A percentile compares a stretch with the other conserved stretches of the same genome.
Conservation (phyloP, 2,888 invertebrate genomes). For the Drosophila buzzatii region DNA sequence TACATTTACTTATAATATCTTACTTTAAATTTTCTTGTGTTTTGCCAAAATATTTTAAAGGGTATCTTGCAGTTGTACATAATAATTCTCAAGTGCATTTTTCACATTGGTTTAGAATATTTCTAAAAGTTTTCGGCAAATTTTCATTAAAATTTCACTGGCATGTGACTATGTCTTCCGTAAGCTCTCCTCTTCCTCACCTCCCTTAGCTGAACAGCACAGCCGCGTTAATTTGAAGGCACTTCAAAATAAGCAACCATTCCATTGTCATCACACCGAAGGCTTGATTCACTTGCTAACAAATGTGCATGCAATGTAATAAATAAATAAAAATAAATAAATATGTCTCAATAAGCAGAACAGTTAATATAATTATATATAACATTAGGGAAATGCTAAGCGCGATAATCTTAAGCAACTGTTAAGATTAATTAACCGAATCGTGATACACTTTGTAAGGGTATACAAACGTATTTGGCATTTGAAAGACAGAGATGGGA, state of each 20-base stretch:
- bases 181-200: neutral
- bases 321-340: neutral
- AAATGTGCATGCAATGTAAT: neutral
- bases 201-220: neutral
- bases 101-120: slow-evolving; percentile 11
- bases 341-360: neutral
- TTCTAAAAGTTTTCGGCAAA: slow-evolving; percentile 41
- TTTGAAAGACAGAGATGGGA: slow-evolving; percentile 12
- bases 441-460: neutral
- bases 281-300: neutral
- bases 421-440: neutral
- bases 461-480: slow-evolving; percentile 40
- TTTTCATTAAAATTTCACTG: slow-evolving; percentile 29
- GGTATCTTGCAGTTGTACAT: slow-evolving; percentile 12
- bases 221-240: slow-evolving; percentile 57
- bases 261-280: neutral
- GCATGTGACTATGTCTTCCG: slow-evolving; percentile 56
- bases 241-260: slow-evolving; percentile 50
- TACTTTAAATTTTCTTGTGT: neutral
- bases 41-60: neutral
- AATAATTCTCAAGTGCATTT: neutral
- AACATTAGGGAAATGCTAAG: no score
- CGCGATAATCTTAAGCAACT: no score
- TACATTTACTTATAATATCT: neutral
- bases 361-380: no score